phyloP scores from a whole-genome alignment of 2,113 vertebrate genomes.

The Monarcha castaneiventris region DNA sequence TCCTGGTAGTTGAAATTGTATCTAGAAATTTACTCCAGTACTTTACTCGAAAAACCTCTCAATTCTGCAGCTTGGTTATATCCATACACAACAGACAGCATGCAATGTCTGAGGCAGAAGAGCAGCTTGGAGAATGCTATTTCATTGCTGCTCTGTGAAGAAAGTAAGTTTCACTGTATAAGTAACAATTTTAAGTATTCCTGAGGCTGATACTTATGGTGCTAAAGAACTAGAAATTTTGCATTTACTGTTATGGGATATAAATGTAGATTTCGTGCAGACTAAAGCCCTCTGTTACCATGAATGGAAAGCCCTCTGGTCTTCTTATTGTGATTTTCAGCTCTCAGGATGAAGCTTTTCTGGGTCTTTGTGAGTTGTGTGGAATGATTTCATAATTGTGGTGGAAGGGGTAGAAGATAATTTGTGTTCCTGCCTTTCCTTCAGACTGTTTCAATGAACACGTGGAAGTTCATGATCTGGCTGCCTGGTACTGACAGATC shows the following conservation, averaged over 20 bases:
- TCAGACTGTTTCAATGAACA: rapidly evolving
- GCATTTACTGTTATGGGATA: background rate
- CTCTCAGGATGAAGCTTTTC: background rate
- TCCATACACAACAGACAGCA: too few relatives aligned
- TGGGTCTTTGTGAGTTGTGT: rapidly evolving
- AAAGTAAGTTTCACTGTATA: background rate
- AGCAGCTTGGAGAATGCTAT: background rate
- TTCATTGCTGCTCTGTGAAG: background rate
- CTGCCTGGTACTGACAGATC: background rate
- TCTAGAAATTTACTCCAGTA: background rate
- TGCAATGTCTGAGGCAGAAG: background rate
- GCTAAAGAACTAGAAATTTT: background rate
- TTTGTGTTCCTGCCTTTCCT: background rate
- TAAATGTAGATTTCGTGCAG: background rate
- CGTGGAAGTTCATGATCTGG: rapidly evolving
- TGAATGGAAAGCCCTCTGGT: background rate
- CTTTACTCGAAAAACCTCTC: background rate
- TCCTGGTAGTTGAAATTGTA: background rate
- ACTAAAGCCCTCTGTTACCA: background rate
- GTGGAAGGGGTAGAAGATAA: background rate
- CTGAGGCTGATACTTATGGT: background rate
- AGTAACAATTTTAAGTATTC: background rate
- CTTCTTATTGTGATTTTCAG: background rate
- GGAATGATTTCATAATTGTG: background rate
- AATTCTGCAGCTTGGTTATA: background rate